phyloP scores from a whole-genome alignment of 2,888 invertebrate genomes.

The Dicyrtoma fusca region DNA sequence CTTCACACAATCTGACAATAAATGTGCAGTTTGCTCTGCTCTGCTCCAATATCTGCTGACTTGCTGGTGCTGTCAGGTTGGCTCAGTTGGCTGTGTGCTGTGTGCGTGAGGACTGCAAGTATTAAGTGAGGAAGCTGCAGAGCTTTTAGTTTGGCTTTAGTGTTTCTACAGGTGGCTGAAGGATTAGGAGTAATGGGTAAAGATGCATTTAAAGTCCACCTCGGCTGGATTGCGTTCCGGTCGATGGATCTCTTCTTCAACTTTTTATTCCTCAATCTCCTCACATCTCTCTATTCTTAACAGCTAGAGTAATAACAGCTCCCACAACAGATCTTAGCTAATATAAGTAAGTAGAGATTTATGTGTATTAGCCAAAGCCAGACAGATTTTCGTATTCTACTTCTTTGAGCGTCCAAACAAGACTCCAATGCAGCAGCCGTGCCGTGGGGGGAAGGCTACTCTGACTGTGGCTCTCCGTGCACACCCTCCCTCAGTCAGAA shows the following conservation, averaged over 20 bases:
- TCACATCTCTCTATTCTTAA: neutral
- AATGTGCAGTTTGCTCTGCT: conserved; percentile 9
- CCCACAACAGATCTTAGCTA: neutral
- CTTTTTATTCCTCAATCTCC: neutral
- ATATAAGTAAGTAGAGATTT: neutral
- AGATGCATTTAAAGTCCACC: conserved; percentile 26
- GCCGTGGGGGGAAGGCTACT: too few species aligned
- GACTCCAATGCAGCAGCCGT: too few species aligned
- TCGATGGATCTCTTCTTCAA: conserved; percentile 11
- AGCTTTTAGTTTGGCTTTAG: neutral
- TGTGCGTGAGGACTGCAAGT: neutral
- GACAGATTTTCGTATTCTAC: too few species aligned
- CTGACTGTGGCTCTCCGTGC: too few species aligned
- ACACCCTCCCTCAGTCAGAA: too few species aligned
- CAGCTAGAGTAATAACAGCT: neutral
- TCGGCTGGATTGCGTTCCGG: conserved; percentile 32
- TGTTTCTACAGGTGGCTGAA: conserved; percentile 19
- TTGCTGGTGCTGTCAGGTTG: neutral
- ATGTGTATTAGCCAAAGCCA: too few species aligned
- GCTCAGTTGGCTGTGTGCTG: neutral
- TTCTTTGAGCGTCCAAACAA: too few species aligned
- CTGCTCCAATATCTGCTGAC: conserved; percentile 1
- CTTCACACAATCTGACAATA: neutral
- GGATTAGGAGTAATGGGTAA: conserved; percentile 30
- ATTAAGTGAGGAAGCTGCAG: conserved; percentile 21